These are phyloP conservation scores for Pseudochaenichthys georgianus DNA, from an alignment of 2,797 vertebrate genomes.

Conservation along the genomic window DNA sequence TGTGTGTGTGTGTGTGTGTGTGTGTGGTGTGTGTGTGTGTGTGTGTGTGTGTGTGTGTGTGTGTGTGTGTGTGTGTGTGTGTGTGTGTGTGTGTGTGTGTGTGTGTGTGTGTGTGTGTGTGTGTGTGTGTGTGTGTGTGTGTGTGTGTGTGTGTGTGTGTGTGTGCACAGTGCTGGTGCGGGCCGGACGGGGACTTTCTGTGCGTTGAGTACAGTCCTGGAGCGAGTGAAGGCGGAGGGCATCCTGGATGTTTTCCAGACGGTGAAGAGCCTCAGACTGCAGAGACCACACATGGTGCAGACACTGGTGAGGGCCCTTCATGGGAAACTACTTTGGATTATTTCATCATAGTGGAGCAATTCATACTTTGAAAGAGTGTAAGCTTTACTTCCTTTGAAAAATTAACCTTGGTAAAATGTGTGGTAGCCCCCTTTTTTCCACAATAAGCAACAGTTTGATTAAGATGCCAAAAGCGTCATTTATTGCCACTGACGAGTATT, in stretches of 20 bases:
- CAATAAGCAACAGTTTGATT: conserved; percentile 1
- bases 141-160: too few relatives aligned
- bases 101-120: too few relatives aligned
- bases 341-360: too few relatives aligned
- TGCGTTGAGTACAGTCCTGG: conserved; percentile 96
- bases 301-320: conserved; percentile 90
- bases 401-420: too few relatives aligned
- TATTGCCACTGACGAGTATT: neutral
- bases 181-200: conserved; percentile 98
- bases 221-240: conserved; percentile 97
- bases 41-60: too few relatives aligned
- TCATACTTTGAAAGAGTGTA: neutral
- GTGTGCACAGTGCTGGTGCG: conserved; percentile 90
- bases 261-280: conserved; percentile 97
- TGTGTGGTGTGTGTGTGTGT: too few relatives aligned
- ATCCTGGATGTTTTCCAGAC: conserved; percentile 99
- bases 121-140: too few relatives aligned
- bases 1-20: too few relatives aligned
- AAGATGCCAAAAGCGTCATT: neutral
- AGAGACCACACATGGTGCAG: conserved; percentile 99
- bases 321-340: neutral
- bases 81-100: too few relatives aligned
- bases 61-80: too few relatives aligned
- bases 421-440: neutral
- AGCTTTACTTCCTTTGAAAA: too few relatives aligned